These are phyloP conservation scores for Ceratothoa steindachneri DNA, from an alignment of 2,888 invertebrate species.

Conservation along the genomic window DNA sequence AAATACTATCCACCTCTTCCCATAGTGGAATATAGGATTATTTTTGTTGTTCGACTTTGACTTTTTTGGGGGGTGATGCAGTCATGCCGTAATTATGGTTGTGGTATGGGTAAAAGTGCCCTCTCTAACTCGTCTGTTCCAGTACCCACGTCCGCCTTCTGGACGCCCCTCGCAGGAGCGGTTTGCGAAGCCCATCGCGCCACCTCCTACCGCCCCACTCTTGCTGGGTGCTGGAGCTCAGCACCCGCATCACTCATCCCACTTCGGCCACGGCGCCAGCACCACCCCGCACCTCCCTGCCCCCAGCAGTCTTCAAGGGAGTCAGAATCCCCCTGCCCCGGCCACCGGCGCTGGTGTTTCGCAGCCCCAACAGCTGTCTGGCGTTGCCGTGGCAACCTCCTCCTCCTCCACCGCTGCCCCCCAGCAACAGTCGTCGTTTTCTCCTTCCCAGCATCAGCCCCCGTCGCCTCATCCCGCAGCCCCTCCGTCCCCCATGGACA, in stretches of 20 bases:
- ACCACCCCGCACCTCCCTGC: background rate
- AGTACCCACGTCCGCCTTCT: slow-evolving; percentile 47
- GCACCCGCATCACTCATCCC: slow-evolving; percentile 16
- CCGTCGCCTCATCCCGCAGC: slow-evolving; percentile 40
- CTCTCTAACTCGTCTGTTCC: too few species aligned
- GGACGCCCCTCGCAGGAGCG: slow-evolving; percentile 70
- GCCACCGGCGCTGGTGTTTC: background rate
- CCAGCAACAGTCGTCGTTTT: background rate
- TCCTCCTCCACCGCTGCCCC: background rate
- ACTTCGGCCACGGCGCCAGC: background rate
- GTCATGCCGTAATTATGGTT: too few species aligned
- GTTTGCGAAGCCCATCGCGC: slow-evolving; percentile 81
- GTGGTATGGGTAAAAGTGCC: too few species aligned
- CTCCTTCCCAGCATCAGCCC: slow-evolving; percentile 28
- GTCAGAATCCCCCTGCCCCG: background rate
- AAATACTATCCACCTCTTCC: too few species aligned
- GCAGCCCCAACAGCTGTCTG: background rate
- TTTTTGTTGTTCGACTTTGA: too few species aligned
- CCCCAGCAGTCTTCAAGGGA: slow-evolving; percentile 10
- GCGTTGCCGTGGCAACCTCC: too few species aligned
- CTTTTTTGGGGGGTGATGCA: too few species aligned
- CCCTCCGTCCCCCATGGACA: slow-evolving; percentile 46
- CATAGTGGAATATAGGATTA: too few species aligned
- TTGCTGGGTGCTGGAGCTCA: slow-evolving; percentile 15
- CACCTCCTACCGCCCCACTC: slow-evolving; percentile 54